Conservation (phyloP, 2,888 invertebrate genomes). For the Nineta flava region DNA sequence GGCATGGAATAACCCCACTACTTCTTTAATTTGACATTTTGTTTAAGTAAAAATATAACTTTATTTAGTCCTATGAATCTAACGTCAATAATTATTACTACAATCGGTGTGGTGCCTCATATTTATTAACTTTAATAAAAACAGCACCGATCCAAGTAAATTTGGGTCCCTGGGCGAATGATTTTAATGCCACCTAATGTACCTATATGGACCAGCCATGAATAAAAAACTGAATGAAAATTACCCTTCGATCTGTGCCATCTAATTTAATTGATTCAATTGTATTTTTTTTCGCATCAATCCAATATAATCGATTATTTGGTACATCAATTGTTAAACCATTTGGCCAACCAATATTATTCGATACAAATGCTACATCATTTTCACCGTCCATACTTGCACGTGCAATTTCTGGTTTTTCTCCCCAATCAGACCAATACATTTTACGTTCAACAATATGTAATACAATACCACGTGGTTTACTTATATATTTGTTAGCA, state of each 20-base stretch:
- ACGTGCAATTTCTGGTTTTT: slow-evolving; percentile 51
- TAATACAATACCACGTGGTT: slow-evolving; percentile 51
- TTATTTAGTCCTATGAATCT: no score
- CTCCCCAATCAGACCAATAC: slow-evolving; percentile 88
- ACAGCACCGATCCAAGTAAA: no score
- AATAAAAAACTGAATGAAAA: slow-evolving; percentile 9
- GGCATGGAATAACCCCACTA: no score
- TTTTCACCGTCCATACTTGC: slow-evolving; percentile 75
- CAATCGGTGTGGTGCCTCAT: no score
- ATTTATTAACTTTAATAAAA: no score
- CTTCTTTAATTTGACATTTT: no score
- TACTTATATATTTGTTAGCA: slow-evolving; percentile 40
- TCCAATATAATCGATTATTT: slow-evolving; percentile 71
- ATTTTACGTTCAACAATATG: slow-evolving; percentile 54
- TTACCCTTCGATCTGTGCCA: slow-evolving; percentile 47
- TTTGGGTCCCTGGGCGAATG: no score
- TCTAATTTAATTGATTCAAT: slow-evolving; percentile 49
- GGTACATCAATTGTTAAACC: slow-evolving; percentile 72
- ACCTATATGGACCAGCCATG: no score
- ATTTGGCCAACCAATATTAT: slow-evolving; percentile 62
- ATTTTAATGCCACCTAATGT: no score
- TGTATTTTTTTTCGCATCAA: slow-evolving; percentile 55
- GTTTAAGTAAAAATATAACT: no score
- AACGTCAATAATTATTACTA: no score
- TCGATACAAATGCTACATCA: slow-evolving; percentile 40